Percentiles rank a stretch among this genome's conserved stretches.
Conservation (phyloP, 2,888 invertebrate genomes). For the Linnaemya tessellans region DNA sequence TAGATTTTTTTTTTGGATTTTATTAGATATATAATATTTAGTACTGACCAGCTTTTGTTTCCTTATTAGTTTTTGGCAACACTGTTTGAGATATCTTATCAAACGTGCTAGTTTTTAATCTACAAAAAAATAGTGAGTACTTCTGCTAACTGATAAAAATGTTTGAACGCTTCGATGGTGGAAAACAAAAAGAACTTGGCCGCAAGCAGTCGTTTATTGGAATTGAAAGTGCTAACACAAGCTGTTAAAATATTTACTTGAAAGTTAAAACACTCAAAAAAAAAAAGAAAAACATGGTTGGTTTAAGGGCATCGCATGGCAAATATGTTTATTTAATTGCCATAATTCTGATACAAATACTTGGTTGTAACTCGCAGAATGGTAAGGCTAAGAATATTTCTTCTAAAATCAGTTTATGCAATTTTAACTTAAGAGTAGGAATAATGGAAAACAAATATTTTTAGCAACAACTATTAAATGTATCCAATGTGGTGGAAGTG, state of each 20-base stretch:
- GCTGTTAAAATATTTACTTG: neutral
- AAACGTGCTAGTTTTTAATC: neutral
- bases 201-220: conserved; percentile 1
- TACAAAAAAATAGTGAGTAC: conserved; percentile 2
- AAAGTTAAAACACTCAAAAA: too few species aligned
- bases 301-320: conserved; percentile 9
- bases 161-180: neutral
- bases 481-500: conserved; percentile 20
- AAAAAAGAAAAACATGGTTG: conserved; percentile 13
- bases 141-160: conserved; percentile 26
- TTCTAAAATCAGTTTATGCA: too few species aligned
- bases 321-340: conserved; percentile 39
- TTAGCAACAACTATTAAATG: conserved; percentile 14
- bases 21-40: too few species aligned
- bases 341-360: conserved; percentile 31
- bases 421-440: too few species aligned
- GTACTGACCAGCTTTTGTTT: too few species aligned
- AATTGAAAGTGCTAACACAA: conserved; percentile 45
- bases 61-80: too few species aligned
- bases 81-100: conserved; percentile 31
- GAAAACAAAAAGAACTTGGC: neutral
- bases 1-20: too few species aligned
- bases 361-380: neutral
- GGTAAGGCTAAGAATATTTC: conserved; percentile 31
- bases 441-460: neutral